Conservation (phyloP, 2,113 vertebrate species). For the Cochlearius cochlearius region DNA sequence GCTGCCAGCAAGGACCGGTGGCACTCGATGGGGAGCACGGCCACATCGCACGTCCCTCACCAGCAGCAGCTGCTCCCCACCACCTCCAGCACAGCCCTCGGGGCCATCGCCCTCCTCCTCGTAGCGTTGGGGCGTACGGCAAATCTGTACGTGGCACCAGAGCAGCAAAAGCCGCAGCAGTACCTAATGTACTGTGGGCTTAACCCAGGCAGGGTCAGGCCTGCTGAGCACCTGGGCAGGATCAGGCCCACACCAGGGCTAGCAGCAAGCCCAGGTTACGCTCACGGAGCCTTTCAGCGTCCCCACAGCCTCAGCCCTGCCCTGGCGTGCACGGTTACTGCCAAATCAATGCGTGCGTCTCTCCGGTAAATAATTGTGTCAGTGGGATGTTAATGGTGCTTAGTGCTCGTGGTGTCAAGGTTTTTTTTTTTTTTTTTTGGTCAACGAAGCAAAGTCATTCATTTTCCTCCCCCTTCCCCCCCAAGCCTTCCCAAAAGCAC, state of each 20-base stretch:
- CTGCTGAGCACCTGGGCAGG: not conserved
- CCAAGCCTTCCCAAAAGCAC: not conserved
- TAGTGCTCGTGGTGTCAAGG: not conserved
- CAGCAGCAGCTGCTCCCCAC: not conserved
- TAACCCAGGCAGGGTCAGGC: not conserved
- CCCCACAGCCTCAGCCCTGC: not conserved
- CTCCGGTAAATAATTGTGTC: conserved; percentile 12
- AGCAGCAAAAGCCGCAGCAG: not conserved
- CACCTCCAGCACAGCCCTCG: not conserved
- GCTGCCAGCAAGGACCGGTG: not conserved
- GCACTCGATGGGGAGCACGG: accelerated
- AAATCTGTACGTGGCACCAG: not conserved
- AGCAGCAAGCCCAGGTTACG: not conserved
- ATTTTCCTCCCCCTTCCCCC: not conserved
- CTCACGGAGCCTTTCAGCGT: not conserved
- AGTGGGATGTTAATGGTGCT: conserved; percentile 27
- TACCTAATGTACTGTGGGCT: accelerated
- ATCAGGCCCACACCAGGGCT: not conserved
- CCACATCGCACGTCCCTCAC: not conserved
- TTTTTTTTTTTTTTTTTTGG: not conserved
- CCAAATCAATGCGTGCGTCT: not conserved
- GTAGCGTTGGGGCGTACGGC: accelerated
- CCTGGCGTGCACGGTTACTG: not conserved
- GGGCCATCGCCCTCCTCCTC: not conserved
- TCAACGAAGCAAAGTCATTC: conserved; percentile 23